These are phyloP conservation scores for Zalophus californianus DNA, from an alignment of 2,797 vertebrate species.

Conservation along the genomic window DNA sequence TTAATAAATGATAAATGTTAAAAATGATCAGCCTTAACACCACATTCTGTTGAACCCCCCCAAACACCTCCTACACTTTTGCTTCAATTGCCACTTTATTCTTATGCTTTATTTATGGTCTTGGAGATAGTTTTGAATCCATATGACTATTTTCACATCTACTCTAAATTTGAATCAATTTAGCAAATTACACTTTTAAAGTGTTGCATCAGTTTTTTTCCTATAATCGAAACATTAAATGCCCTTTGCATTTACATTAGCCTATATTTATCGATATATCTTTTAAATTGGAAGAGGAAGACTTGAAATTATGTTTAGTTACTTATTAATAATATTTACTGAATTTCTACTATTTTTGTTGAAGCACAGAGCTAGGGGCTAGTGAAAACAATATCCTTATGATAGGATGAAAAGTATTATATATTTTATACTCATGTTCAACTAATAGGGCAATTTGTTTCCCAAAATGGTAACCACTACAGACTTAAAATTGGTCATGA, in stretches of 20 bases:
- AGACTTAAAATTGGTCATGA: not conserved
- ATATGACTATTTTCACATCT: slow-evolving; percentile 58
- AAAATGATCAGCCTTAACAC: slow-evolving; percentile 45
- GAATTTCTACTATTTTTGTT: slow-evolving; percentile 11
- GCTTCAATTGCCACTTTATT: slow-evolving; percentile 7
- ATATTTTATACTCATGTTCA: slow-evolving; percentile 4
- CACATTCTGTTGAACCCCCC: not conserved
- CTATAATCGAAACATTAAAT: slow-evolving; percentile 36
- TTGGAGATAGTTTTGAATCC: slow-evolving; percentile 40
- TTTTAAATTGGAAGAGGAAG: slow-evolving; percentile 8
- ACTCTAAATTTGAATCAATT: slow-evolving; percentile 49
- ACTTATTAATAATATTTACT: slow-evolving; percentile 11
- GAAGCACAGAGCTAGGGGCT: not conserved
- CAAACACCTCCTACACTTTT: slow-evolving; percentile 62
- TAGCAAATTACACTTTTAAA: slow-evolving; percentile 56
- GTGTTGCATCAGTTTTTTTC: slow-evolving; percentile 22
- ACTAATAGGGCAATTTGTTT: not conserved
- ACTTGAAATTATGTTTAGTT: slow-evolving; percentile 17
- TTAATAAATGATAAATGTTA: slow-evolving; percentile 76
- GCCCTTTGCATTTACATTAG: not conserved
- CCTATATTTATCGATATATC: not conserved
- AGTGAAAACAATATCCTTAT: not conserved
- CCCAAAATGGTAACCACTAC: not conserved
- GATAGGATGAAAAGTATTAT: not conserved
- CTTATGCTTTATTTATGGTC: slow-evolving; percentile 60